These are phyloP conservation scores for Tetranychus piercei DNA, from an alignment of 2,888 invertebrate genomes.

Conservation along the genomic window DNA sequence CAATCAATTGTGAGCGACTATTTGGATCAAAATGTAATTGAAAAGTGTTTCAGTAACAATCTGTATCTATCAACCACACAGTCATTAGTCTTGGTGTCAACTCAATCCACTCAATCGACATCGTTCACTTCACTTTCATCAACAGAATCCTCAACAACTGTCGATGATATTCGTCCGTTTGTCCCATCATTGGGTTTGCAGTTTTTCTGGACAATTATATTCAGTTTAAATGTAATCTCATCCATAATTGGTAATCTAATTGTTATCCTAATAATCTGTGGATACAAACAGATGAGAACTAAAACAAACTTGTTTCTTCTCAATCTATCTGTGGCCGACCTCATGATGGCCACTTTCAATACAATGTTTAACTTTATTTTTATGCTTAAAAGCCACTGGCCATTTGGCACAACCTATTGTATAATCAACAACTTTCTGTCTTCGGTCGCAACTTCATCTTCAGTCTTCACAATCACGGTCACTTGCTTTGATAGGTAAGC, in stretches of 20 bases:
- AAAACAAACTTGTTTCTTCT: slow-evolving; percentile 27
- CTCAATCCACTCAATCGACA: not conserved
- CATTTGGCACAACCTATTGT: slow-evolving; percentile 25
- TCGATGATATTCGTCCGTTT: slow-evolving; percentile 35
- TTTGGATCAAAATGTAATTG: too few species aligned
- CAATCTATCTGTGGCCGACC: slow-evolving; percentile 26
- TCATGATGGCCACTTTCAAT: slow-evolving; percentile 26
- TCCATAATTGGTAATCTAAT: slow-evolving; percentile 61
- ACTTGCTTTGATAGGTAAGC: slow-evolving; percentile 9
- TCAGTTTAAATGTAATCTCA: slow-evolving; percentile 53
- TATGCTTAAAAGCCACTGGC: slow-evolving; percentile 28
- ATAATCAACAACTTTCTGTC: slow-evolving; percentile 26
- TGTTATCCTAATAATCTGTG: not conserved
- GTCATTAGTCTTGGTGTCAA: not conserved
- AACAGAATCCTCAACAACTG: not conserved
- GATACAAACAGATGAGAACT: slow-evolving; percentile 19
- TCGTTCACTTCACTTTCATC: too few species aligned
- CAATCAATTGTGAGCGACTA: not conserved
- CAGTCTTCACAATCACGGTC: slow-evolving; percentile 23
- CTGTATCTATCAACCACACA: not conserved
- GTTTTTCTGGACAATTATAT: slow-evolving; percentile 55
- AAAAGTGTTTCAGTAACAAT: not conserved
- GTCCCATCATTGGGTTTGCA: slow-evolving; percentile 63
- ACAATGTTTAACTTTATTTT: slow-evolving; percentile 27
- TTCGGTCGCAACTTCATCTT: slow-evolving; percentile 25